A percentile compares a stretch with the other conserved stretches of the same genome.
phyloP scores from a whole-genome alignment of 2,797 vertebrate genomes.

The Sebastes nivosus region DNA sequence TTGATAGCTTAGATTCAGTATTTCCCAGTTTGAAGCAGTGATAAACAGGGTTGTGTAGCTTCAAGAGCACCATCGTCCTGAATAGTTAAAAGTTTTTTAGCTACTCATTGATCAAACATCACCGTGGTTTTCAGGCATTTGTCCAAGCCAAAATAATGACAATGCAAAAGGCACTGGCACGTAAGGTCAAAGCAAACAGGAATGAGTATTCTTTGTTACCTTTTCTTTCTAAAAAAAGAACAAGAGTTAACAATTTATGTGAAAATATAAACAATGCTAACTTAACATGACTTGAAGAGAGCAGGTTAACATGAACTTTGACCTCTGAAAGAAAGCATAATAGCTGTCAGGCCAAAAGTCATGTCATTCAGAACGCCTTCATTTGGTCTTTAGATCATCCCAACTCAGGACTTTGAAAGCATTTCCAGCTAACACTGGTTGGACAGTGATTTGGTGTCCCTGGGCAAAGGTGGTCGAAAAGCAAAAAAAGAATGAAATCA shows the following conservation, averaged over 20 bases:
- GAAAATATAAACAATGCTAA: not conserved
- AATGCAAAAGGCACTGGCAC: not conserved
- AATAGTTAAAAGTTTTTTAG: not conserved
- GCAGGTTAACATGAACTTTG: not conserved
- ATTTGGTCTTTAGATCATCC: not conserved
- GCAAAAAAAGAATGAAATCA: too few species aligned
- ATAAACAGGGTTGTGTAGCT: not conserved
- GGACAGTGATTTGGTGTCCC: too few species aligned
- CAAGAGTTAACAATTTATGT: not conserved
- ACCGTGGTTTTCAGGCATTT: not conserved
- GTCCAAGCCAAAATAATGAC: not conserved
- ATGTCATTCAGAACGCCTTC: not conserved
- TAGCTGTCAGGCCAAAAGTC: not conserved
- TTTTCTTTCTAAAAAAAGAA: not conserved
- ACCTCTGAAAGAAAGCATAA: not conserved
- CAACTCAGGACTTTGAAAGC: not conserved
- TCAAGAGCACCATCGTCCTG: not conserved
- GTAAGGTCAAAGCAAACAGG: not conserved
- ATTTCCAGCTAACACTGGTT: not conserved
- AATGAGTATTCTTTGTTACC: not conserved
- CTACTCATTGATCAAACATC: not conserved
- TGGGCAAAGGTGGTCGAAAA: too few species aligned
- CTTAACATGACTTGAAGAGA: not conserved
- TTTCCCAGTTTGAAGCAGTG: not conserved
- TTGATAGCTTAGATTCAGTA: not conserved